Evolutionary conservation across 2,113 vertebrate species (phyloP).

Genomic region (Dendrocopos noguchii): DNA sequence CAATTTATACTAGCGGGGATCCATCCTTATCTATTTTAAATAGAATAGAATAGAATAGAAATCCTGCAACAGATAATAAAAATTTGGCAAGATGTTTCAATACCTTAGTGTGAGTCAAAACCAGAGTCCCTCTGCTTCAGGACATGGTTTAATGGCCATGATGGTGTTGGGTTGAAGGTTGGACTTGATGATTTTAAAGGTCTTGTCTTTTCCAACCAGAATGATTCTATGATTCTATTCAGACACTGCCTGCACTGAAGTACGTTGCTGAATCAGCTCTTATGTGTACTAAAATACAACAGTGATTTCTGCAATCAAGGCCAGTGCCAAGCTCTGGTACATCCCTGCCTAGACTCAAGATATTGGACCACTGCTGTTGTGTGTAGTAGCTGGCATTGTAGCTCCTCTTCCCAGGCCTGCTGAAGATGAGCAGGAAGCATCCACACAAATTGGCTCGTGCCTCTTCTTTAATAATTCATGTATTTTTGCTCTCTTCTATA

Average conservation of each 20-base stretch:
- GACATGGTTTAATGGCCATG: no score
- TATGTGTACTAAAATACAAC: constrained; percentile 28
- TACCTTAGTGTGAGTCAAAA: neutral
- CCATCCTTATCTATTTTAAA: neutral
- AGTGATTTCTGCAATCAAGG: constrained; percentile 62
- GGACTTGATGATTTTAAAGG: no score
- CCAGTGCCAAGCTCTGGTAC: constrained; percentile 50
- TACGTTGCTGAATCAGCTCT: constrained; percentile 44
- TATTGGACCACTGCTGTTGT: constrained; percentile 18
- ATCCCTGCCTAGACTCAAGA: constrained; percentile 33
- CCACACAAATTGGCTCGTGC: constrained; percentile 60
- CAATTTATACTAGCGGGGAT: neutral
- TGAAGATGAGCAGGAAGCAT: constrained; percentile 72
- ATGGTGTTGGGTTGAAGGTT: no score
- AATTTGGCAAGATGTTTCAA: neutral
- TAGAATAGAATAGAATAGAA: no score
- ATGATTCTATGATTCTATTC: no score
- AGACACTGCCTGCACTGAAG: neutral
- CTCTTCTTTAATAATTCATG: constrained; percentile 76
- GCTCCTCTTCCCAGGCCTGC: constrained; percentile 47
- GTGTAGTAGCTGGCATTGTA: constrained; percentile 58
- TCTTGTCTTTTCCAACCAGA: no score
- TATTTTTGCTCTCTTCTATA: constrained; percentile 74
- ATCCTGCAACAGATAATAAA: neutral
- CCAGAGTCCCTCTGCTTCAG: neutral